These are phyloP conservation scores for Cebus imitator DNA, from an alignment of 2,113 vertebrate genomes.

Conservation along the genomic window DNA sequence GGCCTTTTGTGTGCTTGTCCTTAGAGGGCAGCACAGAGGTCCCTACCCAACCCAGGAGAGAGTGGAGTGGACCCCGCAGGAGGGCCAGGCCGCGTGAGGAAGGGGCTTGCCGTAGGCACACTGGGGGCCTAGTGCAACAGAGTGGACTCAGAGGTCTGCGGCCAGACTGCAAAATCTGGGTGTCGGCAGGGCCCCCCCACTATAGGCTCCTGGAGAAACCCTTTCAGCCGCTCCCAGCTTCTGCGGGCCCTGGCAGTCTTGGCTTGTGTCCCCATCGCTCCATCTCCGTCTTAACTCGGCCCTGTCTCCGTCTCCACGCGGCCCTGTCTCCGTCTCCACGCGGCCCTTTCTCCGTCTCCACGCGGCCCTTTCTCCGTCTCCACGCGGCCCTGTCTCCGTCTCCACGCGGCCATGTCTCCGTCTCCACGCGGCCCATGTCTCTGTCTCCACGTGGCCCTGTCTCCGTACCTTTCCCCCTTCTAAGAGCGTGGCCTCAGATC, in stretches of 20 bases:
- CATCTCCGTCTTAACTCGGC: too few relatives aligned
- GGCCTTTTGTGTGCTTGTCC: neutral
- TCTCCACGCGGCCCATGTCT: too few relatives aligned
- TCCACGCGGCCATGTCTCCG: too few relatives aligned
- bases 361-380: too few relatives aligned
- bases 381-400: too few relatives aligned
- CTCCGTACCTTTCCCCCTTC: neutral
- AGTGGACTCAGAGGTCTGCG: neutral
- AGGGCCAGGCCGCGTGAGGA: neutral
- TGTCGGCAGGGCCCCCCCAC: neutral
- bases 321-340: too few relatives aligned
- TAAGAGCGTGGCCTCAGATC: neutral
- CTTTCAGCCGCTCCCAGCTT: neutral
- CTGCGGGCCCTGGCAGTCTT: neutral
- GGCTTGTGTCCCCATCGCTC: neutral
- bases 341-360: too few relatives aligned
- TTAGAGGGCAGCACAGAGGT: too few relatives aligned
- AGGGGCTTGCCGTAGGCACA: fast-evolving
- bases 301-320: too few relatives aligned
- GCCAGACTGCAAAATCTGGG: neutral
- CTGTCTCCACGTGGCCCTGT: fast-evolving
- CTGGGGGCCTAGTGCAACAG: neutral
- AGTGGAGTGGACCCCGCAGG: too few relatives aligned
- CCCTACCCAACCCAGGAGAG: fast-evolving
- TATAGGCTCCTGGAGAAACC: neutral